A percentile compares a stretch with the other conserved stretches of the same genome.
Conservation (phyloP, 2,888 invertebrate genomes). For the Limnephilus rhombicus region DNA sequence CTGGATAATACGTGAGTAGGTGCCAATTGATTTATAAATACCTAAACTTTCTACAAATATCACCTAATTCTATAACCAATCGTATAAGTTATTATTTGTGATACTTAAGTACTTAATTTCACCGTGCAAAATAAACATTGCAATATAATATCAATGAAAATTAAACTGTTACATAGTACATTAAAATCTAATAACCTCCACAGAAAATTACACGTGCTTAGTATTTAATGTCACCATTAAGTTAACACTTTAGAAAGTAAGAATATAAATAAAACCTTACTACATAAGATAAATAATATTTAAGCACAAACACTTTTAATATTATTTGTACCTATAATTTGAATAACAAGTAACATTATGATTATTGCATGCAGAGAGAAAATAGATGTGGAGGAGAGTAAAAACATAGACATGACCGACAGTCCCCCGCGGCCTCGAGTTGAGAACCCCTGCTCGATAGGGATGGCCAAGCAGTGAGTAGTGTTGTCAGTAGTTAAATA, state of each 20-base stretch:
- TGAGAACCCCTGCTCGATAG: constrained; percentile 48
- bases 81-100: background rate
- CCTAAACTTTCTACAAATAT: background rate
- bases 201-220: background rate
- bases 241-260: background rate
- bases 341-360: constrained; percentile 8
- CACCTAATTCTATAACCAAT: background rate
- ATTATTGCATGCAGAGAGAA: constrained; percentile 41
- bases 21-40: background rate
- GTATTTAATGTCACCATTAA: background rate
- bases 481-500: constrained; percentile 18
- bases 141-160: background rate
- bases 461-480: constrained; percentile 46
- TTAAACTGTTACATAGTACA: background rate
- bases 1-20: background rate
- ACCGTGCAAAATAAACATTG: background rate
- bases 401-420: constrained; percentile 4
- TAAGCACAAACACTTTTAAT: background rate
- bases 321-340: background rate
- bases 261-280: background rate
- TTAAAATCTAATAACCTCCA: background rate
- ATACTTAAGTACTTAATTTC: background rate
- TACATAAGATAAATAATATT: background rate
- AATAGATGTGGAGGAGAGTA: constrained; percentile 33
- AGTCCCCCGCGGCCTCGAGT: constrained; percentile 19